Evolutionary conservation across 2,113 vertebrate species (phyloP).

Genomic region (Corythaeola cristata): DNA sequence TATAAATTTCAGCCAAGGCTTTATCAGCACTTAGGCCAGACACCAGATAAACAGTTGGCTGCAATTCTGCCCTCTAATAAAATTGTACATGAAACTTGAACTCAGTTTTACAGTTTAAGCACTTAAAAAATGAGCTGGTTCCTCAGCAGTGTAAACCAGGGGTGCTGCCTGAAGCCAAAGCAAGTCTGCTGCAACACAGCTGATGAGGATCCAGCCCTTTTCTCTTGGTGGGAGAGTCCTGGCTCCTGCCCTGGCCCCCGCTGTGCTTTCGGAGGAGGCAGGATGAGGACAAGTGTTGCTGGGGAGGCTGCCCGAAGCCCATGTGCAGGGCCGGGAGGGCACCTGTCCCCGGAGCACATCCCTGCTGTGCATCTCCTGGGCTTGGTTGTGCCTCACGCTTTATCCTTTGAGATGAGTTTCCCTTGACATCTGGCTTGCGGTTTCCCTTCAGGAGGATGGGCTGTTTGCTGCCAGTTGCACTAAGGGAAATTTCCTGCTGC

Average conservation of each 20-base stretch:
- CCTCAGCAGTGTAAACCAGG: background rate
- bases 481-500: background rate
- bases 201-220: background rate
- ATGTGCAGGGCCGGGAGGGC: fast-evolving
- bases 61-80: slow-evolving; percentile 2
- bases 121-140: background rate
- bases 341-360: fast-evolving
- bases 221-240: background rate
- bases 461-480: background rate
- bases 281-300: background rate
- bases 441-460: background rate
- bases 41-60: slow-evolving; percentile 44
- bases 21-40: slow-evolving; percentile 55
- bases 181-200: background rate
- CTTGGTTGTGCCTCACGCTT: fast-evolving
- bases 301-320: background rate
- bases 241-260: background rate
- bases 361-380: fast-evolving
- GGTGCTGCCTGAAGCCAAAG: background rate
- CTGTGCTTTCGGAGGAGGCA: background rate
- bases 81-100: background rate
- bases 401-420: background rate
- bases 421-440: background rate
- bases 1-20: slow-evolving; percentile 35
- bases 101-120: background rate